phyloP scores from a whole-genome alignment of 1,140 invertebrate species.

The Leptopilina boulardi region DNA sequence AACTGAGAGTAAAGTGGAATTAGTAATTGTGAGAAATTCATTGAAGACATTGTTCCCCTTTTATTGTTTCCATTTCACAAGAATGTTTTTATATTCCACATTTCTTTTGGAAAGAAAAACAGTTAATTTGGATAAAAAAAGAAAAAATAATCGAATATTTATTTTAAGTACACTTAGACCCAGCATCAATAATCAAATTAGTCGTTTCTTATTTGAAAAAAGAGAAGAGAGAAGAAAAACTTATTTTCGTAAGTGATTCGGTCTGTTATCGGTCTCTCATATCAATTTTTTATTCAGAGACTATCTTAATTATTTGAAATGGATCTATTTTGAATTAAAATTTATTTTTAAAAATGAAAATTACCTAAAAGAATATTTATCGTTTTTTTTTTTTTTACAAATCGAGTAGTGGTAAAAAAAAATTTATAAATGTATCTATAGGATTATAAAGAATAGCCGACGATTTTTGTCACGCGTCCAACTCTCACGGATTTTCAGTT shows the following conservation, averaged over 20 bases:
- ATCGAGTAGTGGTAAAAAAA: no score
- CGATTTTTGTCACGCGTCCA: not conserved
- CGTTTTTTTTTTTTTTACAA: no score
- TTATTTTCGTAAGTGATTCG: not conserved
- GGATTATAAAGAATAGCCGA: not conserved
- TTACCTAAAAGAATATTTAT: no score
- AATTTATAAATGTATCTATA: no score
- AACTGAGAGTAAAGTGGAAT: not conserved
- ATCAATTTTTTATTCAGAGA: no score
- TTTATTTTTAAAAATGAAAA: no score
- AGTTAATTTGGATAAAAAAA: not conserved
- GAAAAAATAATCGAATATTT: conserved; percentile 7
- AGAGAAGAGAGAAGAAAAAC: not conserved
- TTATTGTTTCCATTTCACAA: not conserved
- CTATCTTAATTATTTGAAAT: no score
- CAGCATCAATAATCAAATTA: not conserved
- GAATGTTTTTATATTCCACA: not conserved
- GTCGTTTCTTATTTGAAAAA: not conserved
- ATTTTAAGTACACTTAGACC: not conserved
- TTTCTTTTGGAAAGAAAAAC: not conserved
- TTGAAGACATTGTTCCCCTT: not conserved
- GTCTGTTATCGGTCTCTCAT: no score
- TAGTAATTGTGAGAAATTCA: not conserved
- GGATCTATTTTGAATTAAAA: no score
- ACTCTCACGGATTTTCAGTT: not conserved